phyloP scores from a whole-genome alignment of 2,113 vertebrate species.

The Mobula birostris region DNA sequence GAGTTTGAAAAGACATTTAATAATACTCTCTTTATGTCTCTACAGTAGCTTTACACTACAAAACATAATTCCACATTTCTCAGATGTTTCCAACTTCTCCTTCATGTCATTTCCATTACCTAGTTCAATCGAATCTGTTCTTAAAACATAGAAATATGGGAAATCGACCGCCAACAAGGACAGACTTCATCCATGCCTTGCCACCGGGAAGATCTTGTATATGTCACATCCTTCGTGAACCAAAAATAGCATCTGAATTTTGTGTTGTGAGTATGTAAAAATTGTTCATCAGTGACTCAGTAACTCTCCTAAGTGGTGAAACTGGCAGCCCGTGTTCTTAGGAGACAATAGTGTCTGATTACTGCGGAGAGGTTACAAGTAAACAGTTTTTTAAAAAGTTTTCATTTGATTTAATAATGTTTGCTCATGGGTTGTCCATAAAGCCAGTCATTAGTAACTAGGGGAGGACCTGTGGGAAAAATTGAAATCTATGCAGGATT shows the following conservation, averaged over 20 bases:
- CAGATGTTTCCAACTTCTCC: not conserved
- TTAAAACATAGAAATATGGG: not conserved
- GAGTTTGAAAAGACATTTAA: not conserved
- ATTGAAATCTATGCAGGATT: not conserved
- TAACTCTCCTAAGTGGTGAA: too few species aligned
- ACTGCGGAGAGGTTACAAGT: too few species aligned
- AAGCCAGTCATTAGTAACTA: too few species aligned
- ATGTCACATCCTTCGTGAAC: not conserved
- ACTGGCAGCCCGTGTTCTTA: too few species aligned
- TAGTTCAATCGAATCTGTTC: not conserved
- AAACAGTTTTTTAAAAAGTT: too few species aligned
- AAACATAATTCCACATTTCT: not conserved
- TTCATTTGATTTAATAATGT: too few species aligned
- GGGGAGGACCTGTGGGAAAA: not conserved
- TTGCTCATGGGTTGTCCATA: too few species aligned
- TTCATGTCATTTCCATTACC: not conserved
- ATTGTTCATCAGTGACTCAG: not conserved
- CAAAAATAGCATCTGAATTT: not conserved
- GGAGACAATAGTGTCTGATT: too few species aligned
- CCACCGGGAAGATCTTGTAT: not conserved
- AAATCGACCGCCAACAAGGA: not conserved
- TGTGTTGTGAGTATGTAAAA: not conserved
- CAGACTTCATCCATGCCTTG: not conserved
- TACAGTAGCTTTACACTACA: not conserved
- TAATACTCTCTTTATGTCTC: not conserved